Evolutionary conservation across 2,888 invertebrate species (phyloP).

Genomic region (Drosophila gaucha): DNA sequence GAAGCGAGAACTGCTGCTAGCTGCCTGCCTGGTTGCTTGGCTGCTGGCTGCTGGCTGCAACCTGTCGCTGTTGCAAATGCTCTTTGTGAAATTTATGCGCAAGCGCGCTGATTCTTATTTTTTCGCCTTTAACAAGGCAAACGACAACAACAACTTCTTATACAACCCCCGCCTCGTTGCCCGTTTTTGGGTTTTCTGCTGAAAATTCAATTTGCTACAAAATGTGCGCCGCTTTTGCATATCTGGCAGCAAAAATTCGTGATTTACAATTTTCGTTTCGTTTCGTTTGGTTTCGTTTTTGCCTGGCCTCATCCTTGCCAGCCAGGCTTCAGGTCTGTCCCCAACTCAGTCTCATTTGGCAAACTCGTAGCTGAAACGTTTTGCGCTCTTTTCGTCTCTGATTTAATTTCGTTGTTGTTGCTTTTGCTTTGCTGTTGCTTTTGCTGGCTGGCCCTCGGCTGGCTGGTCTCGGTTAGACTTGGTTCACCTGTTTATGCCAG

Average conservation of each 20-base stretch:
- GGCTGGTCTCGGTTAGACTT: constrained; percentile 37
- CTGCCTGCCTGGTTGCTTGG: background rate
- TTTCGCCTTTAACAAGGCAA: constrained; percentile 79
- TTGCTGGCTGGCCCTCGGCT: constrained; percentile 29
- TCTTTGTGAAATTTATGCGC: constrained; percentile 76
- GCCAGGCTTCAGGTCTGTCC: constrained; percentile 19
- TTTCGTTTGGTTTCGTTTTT: constrained; percentile 41
- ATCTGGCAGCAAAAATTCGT: constrained; percentile 79
- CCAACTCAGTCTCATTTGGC: constrained; percentile 45
- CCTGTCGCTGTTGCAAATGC: constrained; percentile 71
- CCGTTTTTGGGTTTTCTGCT: constrained; percentile 68
- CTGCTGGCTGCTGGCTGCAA: constrained; percentile 53
- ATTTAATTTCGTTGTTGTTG: constrained; percentile 64
- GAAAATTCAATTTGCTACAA: constrained; percentile 81
- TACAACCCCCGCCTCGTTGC: constrained; percentile 10
- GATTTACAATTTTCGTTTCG: constrained; percentile 79
- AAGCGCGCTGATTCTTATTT: constrained; percentile 81
- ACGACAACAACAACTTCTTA: constrained; percentile 25
- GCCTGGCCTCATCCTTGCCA: constrained; percentile 53
- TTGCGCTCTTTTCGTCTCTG: constrained; percentile 52
- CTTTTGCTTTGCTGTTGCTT: constrained; percentile 13
- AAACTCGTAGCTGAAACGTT: constrained; percentile 35
- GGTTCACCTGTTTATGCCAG: constrained; percentile 83
- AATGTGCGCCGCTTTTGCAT: constrained; percentile 80
- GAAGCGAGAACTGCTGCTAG: constrained; percentile 6